Conservation (phyloP, 2,888 invertebrate genomes). For the Oconnorella tubifera region DNA sequence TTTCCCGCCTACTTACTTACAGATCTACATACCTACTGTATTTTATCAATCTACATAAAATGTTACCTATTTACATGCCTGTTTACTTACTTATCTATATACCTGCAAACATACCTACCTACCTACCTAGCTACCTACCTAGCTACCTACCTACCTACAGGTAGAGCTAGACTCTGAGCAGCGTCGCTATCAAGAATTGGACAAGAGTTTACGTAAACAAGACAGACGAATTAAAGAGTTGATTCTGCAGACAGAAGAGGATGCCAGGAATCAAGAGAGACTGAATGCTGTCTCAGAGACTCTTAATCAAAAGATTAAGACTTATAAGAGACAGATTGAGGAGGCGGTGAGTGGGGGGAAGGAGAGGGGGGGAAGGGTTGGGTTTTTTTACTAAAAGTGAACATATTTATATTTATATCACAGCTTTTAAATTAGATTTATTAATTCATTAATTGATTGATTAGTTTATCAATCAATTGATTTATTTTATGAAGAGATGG, state of each 20-base stretch:
- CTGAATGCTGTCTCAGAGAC: slow-evolving; percentile 99
- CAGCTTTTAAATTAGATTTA: too few relatives aligned
- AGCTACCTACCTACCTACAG: too few relatives aligned
- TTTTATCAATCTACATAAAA: too few relatives aligned
- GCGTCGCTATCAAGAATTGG: slow-evolving; percentile 96
- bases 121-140: too few relatives aligned
- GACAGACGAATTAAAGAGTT: slow-evolving; percentile 86
- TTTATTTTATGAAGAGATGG: too few relatives aligned
- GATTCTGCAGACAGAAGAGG: slow-evolving; percentile 72
- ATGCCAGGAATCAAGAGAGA: slow-evolving; percentile 99
- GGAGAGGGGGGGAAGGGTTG: too few relatives aligned
- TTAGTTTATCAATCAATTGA: background rate
- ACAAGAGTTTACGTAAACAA: slow-evolving; percentile 96
- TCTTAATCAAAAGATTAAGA: slow-evolving; percentile 96
- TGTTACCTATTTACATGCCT: too few relatives aligned
- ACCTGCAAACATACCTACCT: too few relatives aligned
- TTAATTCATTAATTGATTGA: background rate
- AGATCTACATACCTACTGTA: too few relatives aligned
- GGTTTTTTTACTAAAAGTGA: too few relatives aligned
- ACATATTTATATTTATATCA: background rate
- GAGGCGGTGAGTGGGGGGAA: slow-evolving; percentile 82
- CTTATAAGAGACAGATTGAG: slow-evolving; percentile 99
- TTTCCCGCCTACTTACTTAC: too few relatives aligned
- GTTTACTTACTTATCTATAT: too few relatives aligned
- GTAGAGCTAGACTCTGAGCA: slow-evolving; percentile 96